A percentile compares a stretch with the other conserved stretches of the same genome.
Conservation (phyloP, 2,113 vertebrate species). For the Otolemur garnettii region DNA sequence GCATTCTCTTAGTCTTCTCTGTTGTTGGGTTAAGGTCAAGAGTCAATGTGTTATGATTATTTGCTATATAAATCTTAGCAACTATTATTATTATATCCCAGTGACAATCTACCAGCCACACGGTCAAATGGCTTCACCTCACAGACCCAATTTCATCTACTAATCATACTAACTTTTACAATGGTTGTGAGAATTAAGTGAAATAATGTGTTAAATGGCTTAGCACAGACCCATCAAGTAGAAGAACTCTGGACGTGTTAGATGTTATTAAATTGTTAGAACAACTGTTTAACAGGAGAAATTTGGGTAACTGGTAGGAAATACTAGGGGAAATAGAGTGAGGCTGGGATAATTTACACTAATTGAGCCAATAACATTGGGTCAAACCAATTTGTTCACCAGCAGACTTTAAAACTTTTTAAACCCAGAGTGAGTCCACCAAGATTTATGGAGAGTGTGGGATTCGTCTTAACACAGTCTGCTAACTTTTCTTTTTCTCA, state of each 20-base stretch:
- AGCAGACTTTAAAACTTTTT: slow-evolving; percentile 2
- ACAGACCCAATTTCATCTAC: not conserved
- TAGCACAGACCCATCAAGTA: not conserved
- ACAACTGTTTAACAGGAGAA: not conserved
- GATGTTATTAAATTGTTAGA: slow-evolving; percentile 13
- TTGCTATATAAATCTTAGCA: not conserved
- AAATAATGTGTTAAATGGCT: not conserved
- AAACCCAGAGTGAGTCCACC: slow-evolving; percentile 17
- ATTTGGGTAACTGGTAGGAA: not conserved
- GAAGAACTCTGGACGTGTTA: not conserved
- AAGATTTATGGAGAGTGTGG: not conserved
- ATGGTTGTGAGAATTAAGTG: not conserved
- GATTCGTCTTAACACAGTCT: not conserved
- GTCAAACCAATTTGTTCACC: slow-evolving; percentile 31
- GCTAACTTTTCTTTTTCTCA: slow-evolving; percentile 28
- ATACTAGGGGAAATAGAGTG: not conserved
- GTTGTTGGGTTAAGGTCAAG: not conserved
- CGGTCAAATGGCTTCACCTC: not conserved
- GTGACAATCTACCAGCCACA: not conserved
- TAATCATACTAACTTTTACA: not conserved
- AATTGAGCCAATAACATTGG: not conserved
- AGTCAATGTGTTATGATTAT: not conserved
- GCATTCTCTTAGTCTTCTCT: not conserved
- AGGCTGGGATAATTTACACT: not conserved
- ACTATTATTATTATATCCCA: not conserved